Evolutionary conservation across 2,888 invertebrate species (phyloP), one percentile per base, ranked within the genome.

Genomic region (Aphidoletes aphidimyza): DNA sequence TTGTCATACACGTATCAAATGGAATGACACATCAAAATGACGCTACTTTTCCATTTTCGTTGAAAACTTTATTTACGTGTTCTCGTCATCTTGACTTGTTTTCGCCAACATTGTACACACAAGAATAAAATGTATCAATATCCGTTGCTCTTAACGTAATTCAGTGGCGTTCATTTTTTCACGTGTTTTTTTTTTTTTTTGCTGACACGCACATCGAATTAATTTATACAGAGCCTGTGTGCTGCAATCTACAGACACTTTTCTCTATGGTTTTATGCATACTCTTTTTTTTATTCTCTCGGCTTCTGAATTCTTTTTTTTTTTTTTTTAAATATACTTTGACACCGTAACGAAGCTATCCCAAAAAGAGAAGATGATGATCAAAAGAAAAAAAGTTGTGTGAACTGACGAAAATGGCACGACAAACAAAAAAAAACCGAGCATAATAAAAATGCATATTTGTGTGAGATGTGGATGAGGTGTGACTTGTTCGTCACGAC

Each of bases 401-500:
- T 14, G 69, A 69, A 30, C 30, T 54, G 22, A 47, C 47, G 47
- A 47, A 19, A 47, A 19, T 47, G 47, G 11, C n/a, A 54, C 30
- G 69, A 69, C 69, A 69, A 69, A 47, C 11, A 47, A 47, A 17
- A 47, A 19, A 47, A 47, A 30, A 69, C 26, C 5, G 69, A 69
- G 54, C 22, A 54, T 54, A 54, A 54, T 54, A 54, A 54, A 69
- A n/a, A 69, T 69, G 69, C 69, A 34, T 69, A 30, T n/a, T 69
- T 14, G 14, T 30, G 69, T 69, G 34, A 17, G 34, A 69, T 34
- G 69, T 69, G 69, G 1, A 69, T 69, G 69, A 69, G 69, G 69
- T 69, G 69, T 69, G 34, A 69, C 69, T 69, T 69, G 69, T 69
- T 69, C 69, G 69, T 69, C 19, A 69, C 69, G 69, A 30, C 69